These are phyloP conservation scores for Podarcis cretensis DNA, from an alignment of 2,113 vertebrate genomes.

Conservation along the genomic window DNA sequence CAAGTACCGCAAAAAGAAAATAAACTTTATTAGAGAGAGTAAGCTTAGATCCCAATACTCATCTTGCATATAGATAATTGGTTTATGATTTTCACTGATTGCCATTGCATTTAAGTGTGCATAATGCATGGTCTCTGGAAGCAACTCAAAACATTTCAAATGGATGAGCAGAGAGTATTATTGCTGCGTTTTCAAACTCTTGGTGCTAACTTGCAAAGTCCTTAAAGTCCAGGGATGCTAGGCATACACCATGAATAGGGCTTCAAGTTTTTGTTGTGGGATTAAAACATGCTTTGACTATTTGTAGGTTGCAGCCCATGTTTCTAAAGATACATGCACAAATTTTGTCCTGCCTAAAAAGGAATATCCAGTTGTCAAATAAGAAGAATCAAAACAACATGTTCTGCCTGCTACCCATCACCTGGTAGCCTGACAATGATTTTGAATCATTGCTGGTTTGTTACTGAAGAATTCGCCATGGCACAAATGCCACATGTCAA, in stretches of 20 bases:
- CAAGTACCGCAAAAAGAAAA: neutral
- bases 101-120: neutral
- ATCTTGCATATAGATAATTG: neutral
- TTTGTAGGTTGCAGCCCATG: neutral
- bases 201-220: neutral
- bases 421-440: too few relatives aligned
- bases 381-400: neutral
- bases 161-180: neutral
- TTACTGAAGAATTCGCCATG: neutral
- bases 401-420: neutral
- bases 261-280: neutral
- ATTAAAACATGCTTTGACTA: neutral
- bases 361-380: neutral
- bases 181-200: neutral
- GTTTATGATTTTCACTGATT: neutral
- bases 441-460: neutral
- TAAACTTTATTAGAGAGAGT: neutral
- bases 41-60: neutral
- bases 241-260: neutral
- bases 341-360: neutral
- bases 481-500: neutral
- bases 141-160: neutral
- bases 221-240: neutral
- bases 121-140: neutral
- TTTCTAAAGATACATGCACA: neutral